Base-by-base conservation (phyloP, 64 coral and sea anemone genomes). In the Actinia equina region DNA sequence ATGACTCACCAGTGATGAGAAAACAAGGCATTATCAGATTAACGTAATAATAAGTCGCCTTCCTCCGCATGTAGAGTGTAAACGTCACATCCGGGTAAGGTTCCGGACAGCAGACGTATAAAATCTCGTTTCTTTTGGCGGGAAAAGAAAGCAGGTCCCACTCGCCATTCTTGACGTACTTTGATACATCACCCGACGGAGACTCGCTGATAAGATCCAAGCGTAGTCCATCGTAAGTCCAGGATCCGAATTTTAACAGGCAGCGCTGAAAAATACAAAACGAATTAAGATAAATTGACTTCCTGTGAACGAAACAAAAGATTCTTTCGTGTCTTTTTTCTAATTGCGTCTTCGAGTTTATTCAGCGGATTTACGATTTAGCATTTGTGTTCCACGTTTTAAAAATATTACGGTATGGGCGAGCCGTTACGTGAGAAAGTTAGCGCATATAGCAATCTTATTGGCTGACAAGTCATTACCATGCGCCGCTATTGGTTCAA, bases 61-160 rank as follows among this genome's bases (percentile, higher is more conserved):
- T 89, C 45, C 94, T 93, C 62, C 86, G 88, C 62, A 96, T 61
- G 19, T 93, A 79, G 49, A 96, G 80, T 20, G 91, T 93, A 77
- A 83, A 96, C 58, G 91, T 96, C 71, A 96, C 94, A 85, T 96
- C 94, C 22, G 94, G 94, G 85, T 90, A 96, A 44, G 94, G 94
- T 76, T 96, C 91, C 14, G 90, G 91, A 59, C 94, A 96, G 67
- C 94, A 96, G 0, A 78, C 49, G 80, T 96, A 96, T 20, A 88
- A 27, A 4, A 85, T n/a, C 81, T 93, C 94, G 30, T 96, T 96
- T 43, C 94, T 89, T 74, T 93, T 22, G 15, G 80, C 91, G 42
- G 87, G 85, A 27, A 96, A 67, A 82, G 84, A 80, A 30, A 93
- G 74, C 69, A 96, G 54, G 43, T 96, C 85, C 94, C 94, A 96